phyloP scores from a whole-genome alignment of 2,888 invertebrate genomes.

The Ophioninae sp. region DNA sequence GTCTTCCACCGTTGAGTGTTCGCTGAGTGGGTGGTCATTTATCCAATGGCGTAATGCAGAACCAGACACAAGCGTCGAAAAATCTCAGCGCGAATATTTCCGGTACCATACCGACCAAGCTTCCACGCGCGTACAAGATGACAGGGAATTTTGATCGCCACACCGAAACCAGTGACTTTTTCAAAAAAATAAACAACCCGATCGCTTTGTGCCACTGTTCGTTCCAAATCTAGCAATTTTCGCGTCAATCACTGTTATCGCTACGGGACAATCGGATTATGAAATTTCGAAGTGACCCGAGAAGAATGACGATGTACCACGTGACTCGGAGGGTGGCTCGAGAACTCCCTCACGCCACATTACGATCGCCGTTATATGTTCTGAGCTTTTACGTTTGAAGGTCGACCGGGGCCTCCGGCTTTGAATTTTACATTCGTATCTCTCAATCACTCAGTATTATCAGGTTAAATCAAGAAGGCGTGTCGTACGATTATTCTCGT shows the following conservation, averaged over 20 bases:
- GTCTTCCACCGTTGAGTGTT: too few relatives aligned
- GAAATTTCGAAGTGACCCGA: background rate
- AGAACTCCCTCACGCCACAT: background rate
- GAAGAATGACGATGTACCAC: background rate
- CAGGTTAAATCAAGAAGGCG: background rate
- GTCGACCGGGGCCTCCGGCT: background rate
- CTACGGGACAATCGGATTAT: background rate
- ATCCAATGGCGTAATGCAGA: too few relatives aligned
- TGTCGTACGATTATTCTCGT: background rate
- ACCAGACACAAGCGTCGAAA: background rate
- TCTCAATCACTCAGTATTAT: background rate
- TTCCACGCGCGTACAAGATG: background rate
- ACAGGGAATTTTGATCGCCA: background rate
- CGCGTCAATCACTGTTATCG: background rate
- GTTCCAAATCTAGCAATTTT: background rate
- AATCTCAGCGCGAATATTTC: background rate
- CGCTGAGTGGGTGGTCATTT: too few relatives aligned
- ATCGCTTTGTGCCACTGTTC: background rate
- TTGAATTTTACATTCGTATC: background rate
- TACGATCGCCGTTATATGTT: background rate
- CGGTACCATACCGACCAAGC: background rate
- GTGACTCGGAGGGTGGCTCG: background rate
- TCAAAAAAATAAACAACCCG: background rate
- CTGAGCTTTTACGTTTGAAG: background rate
- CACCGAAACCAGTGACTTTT: background rate